Evolutionary conservation across 2,113 vertebrate species (phyloP).

Genomic region (Cnemophilus loriae): DNA sequence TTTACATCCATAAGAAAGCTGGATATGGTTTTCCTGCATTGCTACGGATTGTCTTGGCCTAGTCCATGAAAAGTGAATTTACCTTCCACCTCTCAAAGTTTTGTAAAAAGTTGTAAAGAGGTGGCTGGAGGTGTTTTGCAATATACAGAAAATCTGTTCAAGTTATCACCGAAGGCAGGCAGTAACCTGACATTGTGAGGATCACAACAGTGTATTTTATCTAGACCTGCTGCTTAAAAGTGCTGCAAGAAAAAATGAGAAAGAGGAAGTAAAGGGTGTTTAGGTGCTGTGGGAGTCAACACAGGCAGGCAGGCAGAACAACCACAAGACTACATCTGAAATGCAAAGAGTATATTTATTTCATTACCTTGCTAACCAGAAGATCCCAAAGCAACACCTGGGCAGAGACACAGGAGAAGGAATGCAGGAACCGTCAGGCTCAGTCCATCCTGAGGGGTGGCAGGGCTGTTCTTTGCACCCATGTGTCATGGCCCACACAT

Average conservation of each 20-base stretch:
- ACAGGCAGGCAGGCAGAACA: not conserved
- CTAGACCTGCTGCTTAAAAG: not conserved
- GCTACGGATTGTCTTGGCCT: not conserved
- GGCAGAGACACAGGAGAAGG: not conserved
- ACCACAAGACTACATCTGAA: not conserved
- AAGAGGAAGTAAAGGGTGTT: not conserved
- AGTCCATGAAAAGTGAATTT: not conserved
- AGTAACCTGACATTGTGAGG: not conserved
- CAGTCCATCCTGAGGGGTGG: not conserved
- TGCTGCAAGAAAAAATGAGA: not conserved
- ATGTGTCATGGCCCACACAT: rapidly evolving
- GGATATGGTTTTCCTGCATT: not conserved
- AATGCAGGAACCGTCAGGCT: rapidly evolving
- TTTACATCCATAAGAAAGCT: not conserved
- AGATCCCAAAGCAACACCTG: not conserved
- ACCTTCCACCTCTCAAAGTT: not conserved
- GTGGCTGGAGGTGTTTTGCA: not conserved
- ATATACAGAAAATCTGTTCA: not conserved
- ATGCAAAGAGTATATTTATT: not conserved
- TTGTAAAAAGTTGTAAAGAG: not conserved
- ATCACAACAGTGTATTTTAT: not conserved
- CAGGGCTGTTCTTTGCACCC: not conserved
- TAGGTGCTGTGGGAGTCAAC: not conserved
- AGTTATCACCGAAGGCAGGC: not conserved
- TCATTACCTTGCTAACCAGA: rapidly evolving